Percentiles rank a stretch among this genome's conserved stretches.
Conservation (phyloP, 2,797 vertebrate genomes). For the Rachycentron canadum region DNA sequence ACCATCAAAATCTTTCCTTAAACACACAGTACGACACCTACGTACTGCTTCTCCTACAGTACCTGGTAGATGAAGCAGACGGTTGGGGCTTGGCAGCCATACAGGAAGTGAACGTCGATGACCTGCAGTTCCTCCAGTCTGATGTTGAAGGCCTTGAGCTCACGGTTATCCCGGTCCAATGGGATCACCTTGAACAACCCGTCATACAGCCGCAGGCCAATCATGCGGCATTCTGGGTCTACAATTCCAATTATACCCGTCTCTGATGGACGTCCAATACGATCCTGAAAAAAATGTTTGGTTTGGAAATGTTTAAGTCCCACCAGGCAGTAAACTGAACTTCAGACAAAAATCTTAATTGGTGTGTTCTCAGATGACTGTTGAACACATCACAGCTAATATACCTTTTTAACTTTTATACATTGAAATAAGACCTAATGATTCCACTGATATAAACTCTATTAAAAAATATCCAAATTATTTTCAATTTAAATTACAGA, state of each 20-base stretch:
- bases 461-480: not conserved
- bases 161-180: conserved; percentile 95
- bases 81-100: conserved; percentile 96
- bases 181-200: conserved; percentile 99
- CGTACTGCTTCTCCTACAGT: not conserved
- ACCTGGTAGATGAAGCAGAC: conserved; percentile 99
- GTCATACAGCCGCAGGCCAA: conserved; percentile 95
- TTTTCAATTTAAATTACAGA: not conserved
- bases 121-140: conserved; percentile 97
- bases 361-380: not conserved
- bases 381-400: not conserved
- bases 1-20: not conserved
- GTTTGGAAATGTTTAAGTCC: not conserved
- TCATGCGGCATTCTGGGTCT: conserved; percentile 98
- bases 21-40: not conserved
- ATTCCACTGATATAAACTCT: not conserved
- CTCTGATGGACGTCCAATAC: conserved; percentile 97
- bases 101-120: conserved; percentile 98
- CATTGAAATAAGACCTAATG: not conserved
- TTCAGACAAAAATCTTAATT: not conserved
- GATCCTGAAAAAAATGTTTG: conserved; percentile 84
- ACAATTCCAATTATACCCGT: conserved; percentile 98
- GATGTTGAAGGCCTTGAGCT: conserved; percentile 98
- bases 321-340: not conserved
- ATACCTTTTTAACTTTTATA: not conserved